A percentile compares a stretch with the other conserved stretches of the same genome.
These are phyloP conservation scores for Neoaliturus tenellus DNA, from an alignment of 2,888 invertebrate genomes.

Conservation along the genomic window DNA sequence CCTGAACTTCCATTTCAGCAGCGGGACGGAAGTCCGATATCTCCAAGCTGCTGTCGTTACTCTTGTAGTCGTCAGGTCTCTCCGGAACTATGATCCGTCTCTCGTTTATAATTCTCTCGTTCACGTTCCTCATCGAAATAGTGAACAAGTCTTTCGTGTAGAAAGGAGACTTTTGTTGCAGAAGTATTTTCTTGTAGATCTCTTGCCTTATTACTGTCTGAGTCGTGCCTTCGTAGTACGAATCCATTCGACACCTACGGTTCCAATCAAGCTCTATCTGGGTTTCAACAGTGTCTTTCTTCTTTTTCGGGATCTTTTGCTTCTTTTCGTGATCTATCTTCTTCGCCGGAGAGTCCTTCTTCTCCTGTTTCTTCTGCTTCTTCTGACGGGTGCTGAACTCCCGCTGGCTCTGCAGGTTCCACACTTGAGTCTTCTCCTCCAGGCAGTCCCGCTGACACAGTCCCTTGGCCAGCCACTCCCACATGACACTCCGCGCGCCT, in stretches of 20 bases:
- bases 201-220: slow-evolving; percentile 39
- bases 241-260: slow-evolving; percentile 41
- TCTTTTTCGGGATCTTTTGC: neutral
- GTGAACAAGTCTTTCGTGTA: slow-evolving; percentile 39
- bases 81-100: slow-evolving; percentile 3
- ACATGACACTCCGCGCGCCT: slow-evolving; percentile 35
- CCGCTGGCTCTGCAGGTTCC: slow-evolving; percentile 39
- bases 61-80: neutral
- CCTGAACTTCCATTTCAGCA: neutral
- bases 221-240: slow-evolving; percentile 33
- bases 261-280: slow-evolving; percentile 43
- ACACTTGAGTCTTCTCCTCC: slow-evolving; percentile 39
- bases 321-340: no score
- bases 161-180: slow-evolving; percentile 14
- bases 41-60: slow-evolving; percentile 8
- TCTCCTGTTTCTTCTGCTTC: neutral
- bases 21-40: slow-evolving; percentile 28
- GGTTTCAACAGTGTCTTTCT: neutral
- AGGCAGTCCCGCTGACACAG: slow-evolving; percentile 16
- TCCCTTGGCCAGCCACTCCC: slow-evolving; percentile 22
- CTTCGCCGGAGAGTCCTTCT: neutral
- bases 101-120: slow-evolving; percentile 42
- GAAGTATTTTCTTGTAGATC: slow-evolving; percentile 14
- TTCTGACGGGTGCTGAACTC: neutral
- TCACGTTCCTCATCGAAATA: slow-evolving; percentile 44